Percentiles rank a stretch among this genome's conserved stretches.
These are phyloP conservation scores for Lutraria lutraria DNA, from an alignment of 2,888 invertebrate species.

Conservation along the genomic window DNA sequence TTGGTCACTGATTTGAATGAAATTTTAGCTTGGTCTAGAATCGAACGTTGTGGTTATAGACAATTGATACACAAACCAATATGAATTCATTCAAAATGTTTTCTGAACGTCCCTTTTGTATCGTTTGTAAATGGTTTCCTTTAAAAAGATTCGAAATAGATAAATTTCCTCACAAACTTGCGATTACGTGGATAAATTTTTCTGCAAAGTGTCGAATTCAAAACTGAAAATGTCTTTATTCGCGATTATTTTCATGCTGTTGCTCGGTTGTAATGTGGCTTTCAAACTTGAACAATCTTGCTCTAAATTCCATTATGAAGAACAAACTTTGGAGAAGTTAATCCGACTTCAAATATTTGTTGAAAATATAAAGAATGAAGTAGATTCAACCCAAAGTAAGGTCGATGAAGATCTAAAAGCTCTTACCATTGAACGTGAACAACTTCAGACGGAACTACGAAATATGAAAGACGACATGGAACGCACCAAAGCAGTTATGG, in stretches of 20 bases:
- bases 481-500: neutral
- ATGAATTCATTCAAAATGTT: no score
- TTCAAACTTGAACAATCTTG: neutral
- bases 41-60: no score
- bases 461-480: neutral
- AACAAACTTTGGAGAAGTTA: slow-evolving; percentile 4
- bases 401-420: neutral
- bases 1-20: no score
- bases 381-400: neutral
- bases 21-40: no score
- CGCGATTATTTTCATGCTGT: neutral
- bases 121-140: no score
- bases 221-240: neutral
- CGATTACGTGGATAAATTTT: no score
- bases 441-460: neutral
- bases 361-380: neutral
- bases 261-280: neutral
- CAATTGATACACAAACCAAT: no score
- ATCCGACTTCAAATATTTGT: neutral
- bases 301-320: neutral
- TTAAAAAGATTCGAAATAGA: no score
- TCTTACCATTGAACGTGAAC: neutral
- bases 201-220: no score
- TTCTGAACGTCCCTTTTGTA: no score
- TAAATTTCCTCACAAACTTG: no score